Evolutionary conservation across 2,888 invertebrate genomes (phyloP).

Genomic region (Globia sparganii): DNA sequence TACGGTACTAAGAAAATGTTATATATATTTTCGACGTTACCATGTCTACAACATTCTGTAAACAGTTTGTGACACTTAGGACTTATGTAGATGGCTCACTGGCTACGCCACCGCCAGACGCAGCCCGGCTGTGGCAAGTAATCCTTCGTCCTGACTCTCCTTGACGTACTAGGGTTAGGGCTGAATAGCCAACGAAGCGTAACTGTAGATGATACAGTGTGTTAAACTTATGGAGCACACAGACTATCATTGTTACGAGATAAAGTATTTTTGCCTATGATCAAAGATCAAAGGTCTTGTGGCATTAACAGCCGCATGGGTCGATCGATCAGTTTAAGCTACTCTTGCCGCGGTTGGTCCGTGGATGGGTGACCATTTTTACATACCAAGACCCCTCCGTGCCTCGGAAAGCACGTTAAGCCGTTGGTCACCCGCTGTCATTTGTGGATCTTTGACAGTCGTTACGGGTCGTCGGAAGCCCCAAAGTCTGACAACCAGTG

Average conservation of each 20-base stretch:
- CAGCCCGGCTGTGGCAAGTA: slow-evolving; percentile 31
- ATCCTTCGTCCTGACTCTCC: slow-evolving; percentile 30
- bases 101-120: slow-evolving; percentile 16
- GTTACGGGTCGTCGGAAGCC: too few species aligned
- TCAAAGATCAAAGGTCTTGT: too few species aligned
- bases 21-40: slow-evolving; percentile 21
- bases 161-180: slow-evolving; percentile 4
- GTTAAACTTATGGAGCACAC: background rate
- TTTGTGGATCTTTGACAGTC: too few species aligned
- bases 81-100: slow-evolving; percentile 21
- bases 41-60: slow-evolving; percentile 6
- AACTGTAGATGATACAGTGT: background rate
- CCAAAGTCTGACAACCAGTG: too few species aligned
- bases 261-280: background rate
- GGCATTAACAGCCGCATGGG: too few species aligned
- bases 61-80: slow-evolving; percentile 24
- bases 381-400: too few species aligned
- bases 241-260: background rate
- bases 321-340: too few species aligned
- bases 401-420: too few species aligned
- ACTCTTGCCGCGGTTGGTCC: too few species aligned
- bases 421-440: too few species aligned
- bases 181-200: slow-evolving; percentile 30
- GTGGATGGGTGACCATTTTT: too few species aligned
- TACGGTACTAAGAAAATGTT: background rate